Base-by-base conservation (phyloP, 2,797 vertebrate species). In the Mergus octosetaceus region DNA sequence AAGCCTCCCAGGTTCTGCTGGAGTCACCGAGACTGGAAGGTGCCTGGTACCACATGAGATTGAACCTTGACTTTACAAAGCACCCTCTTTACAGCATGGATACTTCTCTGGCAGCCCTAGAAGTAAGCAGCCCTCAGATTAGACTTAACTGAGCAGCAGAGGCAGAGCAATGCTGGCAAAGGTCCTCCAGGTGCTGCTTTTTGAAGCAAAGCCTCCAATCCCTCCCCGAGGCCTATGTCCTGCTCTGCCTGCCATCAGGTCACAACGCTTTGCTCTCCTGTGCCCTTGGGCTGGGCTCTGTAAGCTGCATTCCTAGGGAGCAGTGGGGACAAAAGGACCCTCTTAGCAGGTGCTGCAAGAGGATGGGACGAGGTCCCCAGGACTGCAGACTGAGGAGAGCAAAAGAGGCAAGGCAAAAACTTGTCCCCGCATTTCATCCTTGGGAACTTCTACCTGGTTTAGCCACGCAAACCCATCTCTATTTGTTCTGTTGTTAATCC, bases 401-500 rank as follows among this genome's bases (percentile, higher is more conserved):
- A 6, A 3, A 51, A 75, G 65, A n/a, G 15, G 25, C 65, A 49
- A n/a, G 4, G 34, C 38, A 18, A 73, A 60, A 13, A 1, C 47
- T 56, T 38, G 28, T 77, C 47, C 43, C 68, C 32, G 5, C 16
- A 18, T 5, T 68, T 28, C 11, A 4, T 11, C 17, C 53, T 49
- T 3, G 5, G 78, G 88, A 94, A 64, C 16, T 61, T 27, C 45
- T 57, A 61, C 49, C 58, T 80, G 28, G 54, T 76, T 83, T 32
- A 74, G 71, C 45, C 68, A 19, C 0, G 2, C 47, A 2, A 56
- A 43, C 19, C 28, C 72, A 54, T 72, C 71, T 72, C 60, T 34
- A 38, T 9, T 85, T 75, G 43, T 90, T 28, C 70, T 10, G 7
- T 25, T 49, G 68, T 64, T 95, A 91, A 97, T 95, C 77, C 62